Evolutionary conservation across 2,888 invertebrate species (phyloP).

Genomic region (Bembecia ichneumoniformis): DNA sequence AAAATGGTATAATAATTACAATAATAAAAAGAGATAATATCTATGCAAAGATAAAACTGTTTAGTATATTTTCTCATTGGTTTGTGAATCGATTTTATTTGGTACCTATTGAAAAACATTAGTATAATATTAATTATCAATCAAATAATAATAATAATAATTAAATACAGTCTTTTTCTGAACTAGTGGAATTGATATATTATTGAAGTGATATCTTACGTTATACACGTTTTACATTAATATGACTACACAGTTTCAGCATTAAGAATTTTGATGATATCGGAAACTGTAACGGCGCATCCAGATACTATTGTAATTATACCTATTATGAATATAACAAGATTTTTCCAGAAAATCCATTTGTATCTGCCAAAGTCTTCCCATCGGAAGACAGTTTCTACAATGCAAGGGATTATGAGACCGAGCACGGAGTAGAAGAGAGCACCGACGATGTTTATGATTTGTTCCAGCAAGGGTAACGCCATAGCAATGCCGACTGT

Average conservation of each 20-base stretch:
- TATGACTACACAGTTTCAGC: slow-evolving; percentile 37
- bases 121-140: too few relatives aligned
- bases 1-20: too few relatives aligned
- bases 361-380: slow-evolving; percentile 76
- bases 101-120: too few relatives aligned
- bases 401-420: slow-evolving; percentile 79
- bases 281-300: slow-evolving; percentile 54
- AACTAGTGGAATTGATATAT: too few relatives aligned
- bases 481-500: slow-evolving; percentile 58
- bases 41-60: too few relatives aligned
- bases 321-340: slow-evolving; percentile 73
- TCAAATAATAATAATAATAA: too few relatives aligned
- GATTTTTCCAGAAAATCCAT: slow-evolving; percentile 81
- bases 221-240: too few relatives aligned
- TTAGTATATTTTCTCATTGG: too few relatives aligned
- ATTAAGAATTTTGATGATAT: slow-evolving; percentile 58
- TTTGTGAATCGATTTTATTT: too few relatives aligned
- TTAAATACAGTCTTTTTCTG: too few relatives aligned
- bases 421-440: slow-evolving; percentile 81
- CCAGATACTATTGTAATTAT: slow-evolving; percentile 77
- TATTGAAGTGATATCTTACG: too few relatives aligned
- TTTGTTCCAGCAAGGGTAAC: slow-evolving; percentile 62
- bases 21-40: too few relatives aligned
- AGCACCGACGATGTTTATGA: slow-evolving; percentile 62
- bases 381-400: slow-evolving; percentile 81